Evolutionary conservation across 2,113 vertebrate genomes (phyloP).

Genomic region (Mustelus asterias): DNA sequence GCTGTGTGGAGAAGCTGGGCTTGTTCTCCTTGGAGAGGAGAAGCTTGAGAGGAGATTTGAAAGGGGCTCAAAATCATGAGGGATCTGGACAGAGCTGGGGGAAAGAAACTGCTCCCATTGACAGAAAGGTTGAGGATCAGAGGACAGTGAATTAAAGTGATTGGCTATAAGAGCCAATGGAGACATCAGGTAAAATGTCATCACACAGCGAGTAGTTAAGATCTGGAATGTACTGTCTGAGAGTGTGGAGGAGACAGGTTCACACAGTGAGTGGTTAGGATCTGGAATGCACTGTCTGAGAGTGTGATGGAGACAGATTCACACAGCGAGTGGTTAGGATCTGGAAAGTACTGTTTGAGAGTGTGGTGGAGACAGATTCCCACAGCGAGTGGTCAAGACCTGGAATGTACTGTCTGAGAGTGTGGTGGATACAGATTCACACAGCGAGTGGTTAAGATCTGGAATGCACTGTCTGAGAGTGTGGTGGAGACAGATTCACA

Average conservation of each 20-base stretch:
- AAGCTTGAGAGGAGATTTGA: not conserved
- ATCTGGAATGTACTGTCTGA: not conserved
- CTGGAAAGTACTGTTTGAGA: not conserved
- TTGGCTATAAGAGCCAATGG: not conserved
- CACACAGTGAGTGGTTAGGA: not conserved
- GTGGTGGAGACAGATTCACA: not conserved
- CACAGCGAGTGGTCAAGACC: not conserved
- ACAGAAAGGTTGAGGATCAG: not conserved
- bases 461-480: not conserved
- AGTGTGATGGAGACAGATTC: not conserved
- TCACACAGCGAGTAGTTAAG: not conserved
- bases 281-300: not conserved
- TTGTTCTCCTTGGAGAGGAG: too few species aligned
- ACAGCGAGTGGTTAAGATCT: not conserved
- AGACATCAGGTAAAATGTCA: not conserved
- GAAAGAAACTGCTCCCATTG: not conserved
- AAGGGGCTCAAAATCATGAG: not conserved
- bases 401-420: not conserved
- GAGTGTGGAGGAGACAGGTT: not conserved
- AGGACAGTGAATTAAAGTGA: not conserved
- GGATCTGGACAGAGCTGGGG: not conserved
- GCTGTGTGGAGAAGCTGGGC: too few species aligned
- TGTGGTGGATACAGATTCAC: not conserved
- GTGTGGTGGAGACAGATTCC: not conserved
- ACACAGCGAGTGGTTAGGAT: not conserved